Base-by-base conservation (phyloP, 2,888 invertebrate species). In the Nomada fabriciana region DNA sequence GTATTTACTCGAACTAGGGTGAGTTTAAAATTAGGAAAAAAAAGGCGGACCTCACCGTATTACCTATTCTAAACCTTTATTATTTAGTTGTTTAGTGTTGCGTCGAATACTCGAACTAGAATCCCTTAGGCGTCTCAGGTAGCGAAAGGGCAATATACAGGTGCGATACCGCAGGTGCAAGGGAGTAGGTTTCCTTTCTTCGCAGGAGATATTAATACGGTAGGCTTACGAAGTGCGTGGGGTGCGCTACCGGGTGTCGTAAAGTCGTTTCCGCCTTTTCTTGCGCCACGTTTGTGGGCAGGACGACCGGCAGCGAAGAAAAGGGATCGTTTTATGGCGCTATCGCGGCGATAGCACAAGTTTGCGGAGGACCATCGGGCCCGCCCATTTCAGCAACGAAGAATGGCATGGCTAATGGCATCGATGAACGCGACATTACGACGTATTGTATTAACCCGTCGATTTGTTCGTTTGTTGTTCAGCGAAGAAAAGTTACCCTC, bases 241-340 rank as follows among this genome's bases (percentile, higher is more conserved):
- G 84, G 79, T 80, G 86, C 77, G 91, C 91, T 91, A 92, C 91
- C 87, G 91, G 88, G 84, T 85, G 86, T 91, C 90, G 86, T 91
- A 92, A 92, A 92, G 85, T 90, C 89, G 86, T 89, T 89, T 89
- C 88, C 89, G 76, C 55, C 75, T 84, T 43, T 74, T 83, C 76
- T 68, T 71, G 65, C 77, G 70, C 85, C 68, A 84, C 88, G 86
- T 82, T 71, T 88, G 88, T 85, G 86, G 88, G 63, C 88, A 50
- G 64, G 25, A 13, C n/a, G 52, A 50, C 72, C 76, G 72, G 77
- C 78, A 82, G 82, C 80, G 78, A 73, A 70, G 76, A 71, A 82
- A 76, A 83, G 80, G 82, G 80, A 85, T 76, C 76, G 10, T 80
- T 88, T 88, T 88, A 88, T 83, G 85, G 20, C 85, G 76, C 70